A percentile compares a stretch with the other conserved stretches of the same genome.
Conservation (phyloP, 2,888 invertebrate species). For the Epistrophe grossulariae region DNA sequence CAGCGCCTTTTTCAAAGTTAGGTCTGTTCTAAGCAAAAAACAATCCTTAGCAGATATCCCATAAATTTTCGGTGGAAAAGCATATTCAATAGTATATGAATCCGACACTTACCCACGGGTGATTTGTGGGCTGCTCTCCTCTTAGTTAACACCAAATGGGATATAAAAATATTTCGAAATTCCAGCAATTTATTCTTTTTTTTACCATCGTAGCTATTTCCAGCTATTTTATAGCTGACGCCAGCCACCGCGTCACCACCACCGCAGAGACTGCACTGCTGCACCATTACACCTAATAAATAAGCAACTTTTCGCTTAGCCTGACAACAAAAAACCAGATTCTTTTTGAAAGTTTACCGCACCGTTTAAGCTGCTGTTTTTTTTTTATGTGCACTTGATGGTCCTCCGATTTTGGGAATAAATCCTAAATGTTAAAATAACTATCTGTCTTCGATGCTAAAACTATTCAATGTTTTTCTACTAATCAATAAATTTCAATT, state of each 20-base stretch:
- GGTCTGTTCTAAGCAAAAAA: not conserved
- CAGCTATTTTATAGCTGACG: not conserved
- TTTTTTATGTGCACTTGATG: slow-evolving; percentile 13
- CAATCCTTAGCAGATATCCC: not conserved
- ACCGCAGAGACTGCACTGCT: not conserved
- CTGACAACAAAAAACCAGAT: slow-evolving; percentile 6
- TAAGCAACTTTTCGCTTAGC: not conserved
- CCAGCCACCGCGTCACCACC: too few relatives aligned
- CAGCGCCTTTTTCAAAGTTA: not conserved
- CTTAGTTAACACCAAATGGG: slow-evolving; percentile 68
- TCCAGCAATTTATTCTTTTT: slow-evolving; percentile 24
- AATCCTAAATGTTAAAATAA: slow-evolving; percentile 49
- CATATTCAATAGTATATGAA: slow-evolving; percentile 20
- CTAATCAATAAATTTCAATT: slow-evolving; percentile 73
- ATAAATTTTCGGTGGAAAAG: slow-evolving; percentile 21
- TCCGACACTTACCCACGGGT: slow-evolving; percentile 43
- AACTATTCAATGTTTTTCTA: slow-evolving; percentile 53
- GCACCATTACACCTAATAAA: slow-evolving; percentile 23
- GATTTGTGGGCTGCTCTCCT: slow-evolving; percentile 67
- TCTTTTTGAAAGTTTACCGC: slow-evolving; percentile 41
- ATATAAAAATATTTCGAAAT: slow-evolving; percentile 48
- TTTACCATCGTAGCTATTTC: not conserved
- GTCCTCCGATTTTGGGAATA: slow-evolving; percentile 25
- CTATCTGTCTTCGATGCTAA: slow-evolving; percentile 13
- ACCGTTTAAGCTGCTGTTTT: not conserved